Percentiles rank a stretch among this genome's conserved stretches.
These are phyloP conservation scores for Aphodius sticticus DNA, from an alignment of 2,888 invertebrate genomes.

Conservation along the genomic window DNA sequence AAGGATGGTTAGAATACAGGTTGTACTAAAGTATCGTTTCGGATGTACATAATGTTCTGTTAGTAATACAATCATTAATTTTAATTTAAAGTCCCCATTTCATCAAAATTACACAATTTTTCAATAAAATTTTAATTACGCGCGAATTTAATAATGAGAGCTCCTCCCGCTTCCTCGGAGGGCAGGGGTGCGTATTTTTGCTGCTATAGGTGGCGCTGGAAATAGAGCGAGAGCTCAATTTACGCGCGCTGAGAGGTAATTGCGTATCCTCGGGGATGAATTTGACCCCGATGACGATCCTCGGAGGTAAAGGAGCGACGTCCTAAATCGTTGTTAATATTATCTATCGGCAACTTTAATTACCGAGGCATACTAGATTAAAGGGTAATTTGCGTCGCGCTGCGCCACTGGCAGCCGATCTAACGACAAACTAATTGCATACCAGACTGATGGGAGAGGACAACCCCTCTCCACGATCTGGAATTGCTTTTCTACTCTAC, in stretches of 20 bases:
- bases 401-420: background rate
- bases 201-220: background rate
- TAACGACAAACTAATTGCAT: constrained; percentile 26
- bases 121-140: background rate
- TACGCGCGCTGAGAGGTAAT: constrained; percentile 9
- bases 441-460: constrained; percentile 38
- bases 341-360: constrained; percentile 48
- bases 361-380: constrained; percentile 47
- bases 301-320: constrained; percentile 23
- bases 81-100: background rate
- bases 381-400: constrained; percentile 42
- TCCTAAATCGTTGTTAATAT: constrained; percentile 40
- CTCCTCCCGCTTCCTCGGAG: background rate
- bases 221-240: constrained; percentile 4
- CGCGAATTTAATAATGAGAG: background rate
- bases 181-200: background rate
- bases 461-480: background rate
- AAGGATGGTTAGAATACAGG: too few relatives aligned
- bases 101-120: background rate
- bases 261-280: constrained; percentile 27
- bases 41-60: too few relatives aligned
- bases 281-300: constrained; percentile 38
- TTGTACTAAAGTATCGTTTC: too few relatives aligned
- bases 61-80: background rate
- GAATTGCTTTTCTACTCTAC: too few relatives aligned